Conservation (phyloP, 2,888 invertebrate genomes). For the Herminia tarsipennalis region DNA sequence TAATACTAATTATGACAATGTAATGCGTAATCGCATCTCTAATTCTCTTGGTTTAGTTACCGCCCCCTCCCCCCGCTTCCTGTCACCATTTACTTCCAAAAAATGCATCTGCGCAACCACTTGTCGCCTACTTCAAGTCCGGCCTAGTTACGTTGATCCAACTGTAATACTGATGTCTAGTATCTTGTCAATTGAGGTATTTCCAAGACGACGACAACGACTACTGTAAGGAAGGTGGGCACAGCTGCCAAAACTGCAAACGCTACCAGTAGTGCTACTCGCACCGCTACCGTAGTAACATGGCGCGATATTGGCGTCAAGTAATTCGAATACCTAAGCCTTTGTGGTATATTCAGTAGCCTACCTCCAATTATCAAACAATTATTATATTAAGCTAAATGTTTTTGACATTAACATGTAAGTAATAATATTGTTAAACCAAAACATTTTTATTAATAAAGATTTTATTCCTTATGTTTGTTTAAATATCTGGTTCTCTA, state of each 20-base stretch:
- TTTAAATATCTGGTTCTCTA: too few species aligned
- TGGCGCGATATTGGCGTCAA: slow-evolving; percentile 78
- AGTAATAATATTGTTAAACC: slow-evolving; percentile 59
- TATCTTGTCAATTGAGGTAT: slow-evolving; percentile 73
- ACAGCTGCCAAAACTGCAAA: slow-evolving; percentile 72
- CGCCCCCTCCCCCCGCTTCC: too few species aligned
- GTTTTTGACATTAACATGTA: slow-evolving; percentile 25
- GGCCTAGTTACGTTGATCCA: too few species aligned
- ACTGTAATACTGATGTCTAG: slow-evolving; percentile 71
- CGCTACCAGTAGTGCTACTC: slow-evolving; percentile 63
- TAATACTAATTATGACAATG: too few species aligned
- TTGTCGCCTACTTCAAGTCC: too few species aligned
- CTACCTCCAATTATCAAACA: too few species aligned
- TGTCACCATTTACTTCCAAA: too few species aligned
- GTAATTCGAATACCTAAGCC: slow-evolving; percentile 52
- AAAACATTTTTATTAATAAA: slow-evolving; percentile 59
- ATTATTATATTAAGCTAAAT: too few species aligned
- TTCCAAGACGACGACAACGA: slow-evolving; percentile 75
- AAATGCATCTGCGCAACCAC: too few species aligned
- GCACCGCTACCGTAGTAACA: slow-evolving; percentile 71
- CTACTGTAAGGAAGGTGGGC: slow-evolving; percentile 72
- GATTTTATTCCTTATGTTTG: slow-evolving; percentile 33
- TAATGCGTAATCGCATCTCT: too few species aligned
- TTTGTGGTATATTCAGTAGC: too few species aligned
- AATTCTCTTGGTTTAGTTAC: too few species aligned